Evolutionary conservation across 2,888 invertebrate species (phyloP), one percentile per base, ranked within the genome.

Genomic region (Rhagonycha lutea): DNA sequence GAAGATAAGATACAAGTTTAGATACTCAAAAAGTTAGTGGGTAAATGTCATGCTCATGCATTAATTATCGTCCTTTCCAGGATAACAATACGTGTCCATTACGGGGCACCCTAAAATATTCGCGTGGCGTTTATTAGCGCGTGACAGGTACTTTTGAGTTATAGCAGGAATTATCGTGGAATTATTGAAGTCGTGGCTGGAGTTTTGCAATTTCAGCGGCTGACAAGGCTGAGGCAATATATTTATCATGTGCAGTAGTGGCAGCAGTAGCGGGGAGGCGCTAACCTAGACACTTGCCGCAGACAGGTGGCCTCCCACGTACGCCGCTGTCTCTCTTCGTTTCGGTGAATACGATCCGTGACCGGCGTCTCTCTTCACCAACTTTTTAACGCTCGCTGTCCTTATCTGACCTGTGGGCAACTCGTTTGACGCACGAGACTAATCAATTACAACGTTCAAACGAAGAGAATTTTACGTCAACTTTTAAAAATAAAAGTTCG

Each of bases 251-350:
- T 82, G 84, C 82, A 71, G 71, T 73, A 73, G 73, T 70, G 77
- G 68, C 29, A 71, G 76, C 76, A 73, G 73, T 47, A 76, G 77
- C 77, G 80, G 74, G 82, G 84, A 83, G 84, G 86, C 83, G 85
- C 84, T 86, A 85, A 85, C 85, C 86, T 85, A 85, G 86, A 86
- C 86, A 86, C 86, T 86, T 86, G 86, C 86, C 86, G 86, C 86
- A 86, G 86, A 86, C 86, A 86, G 86, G 86, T 86, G 86, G 86
- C 86, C 86, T 85, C 85, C 85, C 86, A 86, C 84, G 84, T 82
- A 80, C 80, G 79, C 81, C 80, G 73, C 79, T 81, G 79, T 78
- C 78, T 78, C 74, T 78, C 78, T 80, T 73, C 70, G 74, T 74
- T 72, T 70, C 62, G 62, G 62, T 63, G 24, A 65, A 70, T 61